Percentiles rank a stretch among this genome's conserved stretches.
Conservation (phyloP, 2,113 vertebrate genomes). For the Sander lucioperca region DNA sequence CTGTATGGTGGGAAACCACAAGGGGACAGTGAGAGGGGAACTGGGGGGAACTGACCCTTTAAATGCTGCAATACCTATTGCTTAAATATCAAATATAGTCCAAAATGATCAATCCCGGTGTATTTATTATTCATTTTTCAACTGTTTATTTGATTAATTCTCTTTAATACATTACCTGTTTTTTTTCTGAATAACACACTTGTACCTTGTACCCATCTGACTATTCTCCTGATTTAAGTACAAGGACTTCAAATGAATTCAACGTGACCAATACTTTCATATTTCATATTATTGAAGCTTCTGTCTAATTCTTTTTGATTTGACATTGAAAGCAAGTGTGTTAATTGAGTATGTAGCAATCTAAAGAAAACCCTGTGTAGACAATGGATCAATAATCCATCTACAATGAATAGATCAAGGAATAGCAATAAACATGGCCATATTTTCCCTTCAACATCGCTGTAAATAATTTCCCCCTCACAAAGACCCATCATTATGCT, state of each 20-base stretch:
- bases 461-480: conserved; percentile 13
- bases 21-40: too few species aligned
- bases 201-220: background rate
- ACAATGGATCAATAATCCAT: conserved; percentile 49
- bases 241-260: background rate
- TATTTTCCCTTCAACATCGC: background rate
- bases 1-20: too few species aligned
- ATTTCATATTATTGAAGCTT: conserved; percentile 7
- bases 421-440: conserved; percentile 26
- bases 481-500: background rate
- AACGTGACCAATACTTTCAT: background rate
- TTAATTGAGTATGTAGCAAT: background rate
- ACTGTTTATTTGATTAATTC: too few species aligned
- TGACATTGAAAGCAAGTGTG: background rate
- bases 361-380: background rate
- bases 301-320: conserved; percentile 38
- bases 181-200: background rate
- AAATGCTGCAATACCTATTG: too few species aligned
- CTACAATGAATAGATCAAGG: conserved; percentile 42
- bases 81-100: too few species aligned
- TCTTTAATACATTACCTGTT: too few species aligned
- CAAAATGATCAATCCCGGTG: too few species aligned
- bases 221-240: background rate
- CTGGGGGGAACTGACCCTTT: too few species aligned
- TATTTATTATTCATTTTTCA: too few species aligned